phyloP scores from a whole-genome alignment of 2,888 invertebrate genomes.

The Pomacea canaliculata region DNA sequence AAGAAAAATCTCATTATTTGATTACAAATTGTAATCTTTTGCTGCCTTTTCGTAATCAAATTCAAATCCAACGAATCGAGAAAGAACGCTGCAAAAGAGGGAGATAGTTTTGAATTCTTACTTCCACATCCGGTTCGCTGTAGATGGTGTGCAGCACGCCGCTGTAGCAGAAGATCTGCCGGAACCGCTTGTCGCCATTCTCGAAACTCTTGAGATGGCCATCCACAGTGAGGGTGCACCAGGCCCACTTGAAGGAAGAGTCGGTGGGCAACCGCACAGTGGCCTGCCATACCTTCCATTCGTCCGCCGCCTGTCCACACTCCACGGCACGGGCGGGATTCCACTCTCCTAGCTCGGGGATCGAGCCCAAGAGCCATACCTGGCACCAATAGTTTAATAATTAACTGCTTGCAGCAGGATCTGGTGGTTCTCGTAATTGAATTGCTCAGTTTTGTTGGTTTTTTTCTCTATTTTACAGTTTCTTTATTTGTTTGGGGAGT shows the following conservation, averaged over 20 bases:
- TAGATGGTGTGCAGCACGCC: slow-evolving; percentile 31
- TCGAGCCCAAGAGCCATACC: slow-evolving; percentile 34
- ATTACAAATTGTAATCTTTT: no score
- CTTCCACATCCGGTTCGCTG: slow-evolving; percentile 21
- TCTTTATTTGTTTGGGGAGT: no score
- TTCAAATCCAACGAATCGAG: no score
- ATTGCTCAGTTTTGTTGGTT: no score
- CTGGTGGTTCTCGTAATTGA: no score
- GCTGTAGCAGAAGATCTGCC: slow-evolving; percentile 28
- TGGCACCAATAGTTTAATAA: not conserved
- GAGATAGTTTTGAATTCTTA: no score
- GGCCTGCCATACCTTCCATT: slow-evolving; percentile 26
- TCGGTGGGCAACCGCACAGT: slow-evolving; percentile 21
- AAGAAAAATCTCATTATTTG: no score
- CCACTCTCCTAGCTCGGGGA: slow-evolving; percentile 33
- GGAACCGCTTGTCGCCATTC: slow-evolving; percentile 23
- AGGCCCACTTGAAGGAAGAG: slow-evolving; percentile 31
- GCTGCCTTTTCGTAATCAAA: no score
- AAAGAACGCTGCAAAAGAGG: no score
- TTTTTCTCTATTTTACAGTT: no score
- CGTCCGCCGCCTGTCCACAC: slow-evolving; percentile 15
- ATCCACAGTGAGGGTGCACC: slow-evolving; percentile 18
- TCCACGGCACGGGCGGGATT: slow-evolving; percentile 27
- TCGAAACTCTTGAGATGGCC: slow-evolving; percentile 27
- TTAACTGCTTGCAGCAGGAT: no score